A percentile compares a stretch with the other conserved stretches of the same genome.
Conservation (phyloP, 1,140 invertebrate species). For the Tetranychus cinnabarinus region DNA sequence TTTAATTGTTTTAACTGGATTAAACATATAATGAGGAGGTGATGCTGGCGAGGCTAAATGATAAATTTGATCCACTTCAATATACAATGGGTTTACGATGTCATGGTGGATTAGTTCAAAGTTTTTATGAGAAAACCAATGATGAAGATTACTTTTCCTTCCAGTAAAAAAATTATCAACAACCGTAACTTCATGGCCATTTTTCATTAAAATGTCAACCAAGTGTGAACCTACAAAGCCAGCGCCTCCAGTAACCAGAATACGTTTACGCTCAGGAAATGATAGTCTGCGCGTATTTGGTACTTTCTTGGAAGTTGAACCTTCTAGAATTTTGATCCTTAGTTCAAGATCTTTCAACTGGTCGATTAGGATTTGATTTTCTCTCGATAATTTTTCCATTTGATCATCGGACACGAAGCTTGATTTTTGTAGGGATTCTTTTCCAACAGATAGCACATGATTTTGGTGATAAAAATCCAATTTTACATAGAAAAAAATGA, state of each 20-base stretch:
- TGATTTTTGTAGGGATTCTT: not conserved
- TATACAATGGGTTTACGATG: constrained; percentile 88
- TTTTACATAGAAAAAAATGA: not conserved
- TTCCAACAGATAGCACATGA: not conserved
- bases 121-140: constrained; percentile 96
- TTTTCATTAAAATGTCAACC: constrained; percentile 77
- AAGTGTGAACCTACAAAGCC: constrained; percentile 98
- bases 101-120: constrained; percentile 98
- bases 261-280: constrained; percentile 67
- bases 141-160: constrained; percentile 83
- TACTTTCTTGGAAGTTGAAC: constrained; percentile 23
- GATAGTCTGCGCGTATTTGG: constrained; percentile 67
- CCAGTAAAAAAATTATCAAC: constrained; percentile 98
- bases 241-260: constrained; percentile 85
- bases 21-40: constrained; percentile 98
- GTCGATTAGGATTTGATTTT: not conserved
- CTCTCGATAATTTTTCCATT: not conserved
- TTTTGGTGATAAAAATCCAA: not conserved
- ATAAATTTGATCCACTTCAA: constrained; percentile 98
- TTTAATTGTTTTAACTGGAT: constrained; percentile 98
- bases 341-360: not conserved
- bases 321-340: not conserved
- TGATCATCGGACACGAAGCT: not conserved
- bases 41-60: constrained; percentile 95
- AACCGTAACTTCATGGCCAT: constrained; percentile 93